Evolutionary conservation across 2,797 vertebrate genomes (phyloP).

Genomic region (Scyliorhinus canicula): DNA sequence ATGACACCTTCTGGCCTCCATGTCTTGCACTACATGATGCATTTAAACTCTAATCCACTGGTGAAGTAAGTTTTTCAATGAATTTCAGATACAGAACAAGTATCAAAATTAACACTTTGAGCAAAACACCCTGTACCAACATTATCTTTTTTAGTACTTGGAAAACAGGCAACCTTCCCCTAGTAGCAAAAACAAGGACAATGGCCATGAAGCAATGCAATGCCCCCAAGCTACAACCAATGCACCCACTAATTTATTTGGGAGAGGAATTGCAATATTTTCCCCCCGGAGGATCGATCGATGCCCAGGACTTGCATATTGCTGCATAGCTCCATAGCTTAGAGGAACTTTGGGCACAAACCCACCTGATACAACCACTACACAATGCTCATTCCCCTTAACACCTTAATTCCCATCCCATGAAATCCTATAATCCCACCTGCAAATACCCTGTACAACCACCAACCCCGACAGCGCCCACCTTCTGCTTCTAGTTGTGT

Average conservation of each 20-base stretch:
- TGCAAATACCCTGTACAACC: not conserved
- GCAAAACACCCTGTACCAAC: not conserved
- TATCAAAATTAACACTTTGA: not conserved
- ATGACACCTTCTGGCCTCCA: not conserved
- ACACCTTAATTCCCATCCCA: not conserved
- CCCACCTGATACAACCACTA: not conserved
- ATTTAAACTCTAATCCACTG: not conserved
- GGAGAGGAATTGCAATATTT: too few species aligned
- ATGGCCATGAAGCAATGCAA: not conserved
- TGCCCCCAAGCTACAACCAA: not conserved
- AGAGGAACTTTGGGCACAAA: not conserved
- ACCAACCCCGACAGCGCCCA: too few species aligned
- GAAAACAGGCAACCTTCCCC: not conserved
- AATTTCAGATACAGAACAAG: not conserved
- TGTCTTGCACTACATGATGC: not conserved
- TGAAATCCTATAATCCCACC: not conserved
- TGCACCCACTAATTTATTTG: not conserved
- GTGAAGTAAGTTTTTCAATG: not conserved
- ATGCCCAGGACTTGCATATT: not conserved
- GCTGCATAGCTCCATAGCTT: not conserved
- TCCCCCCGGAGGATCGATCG: not conserved
- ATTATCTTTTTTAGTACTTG: not conserved
- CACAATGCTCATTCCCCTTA: not conserved
- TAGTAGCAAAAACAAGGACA: not conserved
- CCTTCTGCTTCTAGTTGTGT: too few species aligned